Evolutionary conservation across 2,888 invertebrate species (phyloP).

Genomic region (Diarsia mendica): DNA sequence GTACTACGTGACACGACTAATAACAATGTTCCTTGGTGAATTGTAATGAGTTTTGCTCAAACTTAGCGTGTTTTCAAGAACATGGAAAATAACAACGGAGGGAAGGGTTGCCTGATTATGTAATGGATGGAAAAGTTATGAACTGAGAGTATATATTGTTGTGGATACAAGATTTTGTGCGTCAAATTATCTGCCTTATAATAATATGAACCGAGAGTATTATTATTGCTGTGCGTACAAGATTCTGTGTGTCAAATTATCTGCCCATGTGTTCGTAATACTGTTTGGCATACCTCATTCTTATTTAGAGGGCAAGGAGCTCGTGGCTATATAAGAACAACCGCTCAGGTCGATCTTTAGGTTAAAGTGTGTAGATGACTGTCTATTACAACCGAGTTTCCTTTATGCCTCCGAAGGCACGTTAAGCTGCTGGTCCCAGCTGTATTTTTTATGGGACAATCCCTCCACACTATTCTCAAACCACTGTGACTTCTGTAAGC

Average conservation of each 20-base stretch:
- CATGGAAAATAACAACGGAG: constrained; percentile 28
- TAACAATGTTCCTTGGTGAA: constrained; percentile 39
- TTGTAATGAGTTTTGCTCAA: constrained; percentile 48
- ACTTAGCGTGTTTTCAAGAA: constrained; percentile 38
- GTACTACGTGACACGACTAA: constrained; percentile 30
- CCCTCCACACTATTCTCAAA: no score
- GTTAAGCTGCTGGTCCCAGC: no score
- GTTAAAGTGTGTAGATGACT: no score
- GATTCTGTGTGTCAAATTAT: background rate
- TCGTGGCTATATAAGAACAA: no score
- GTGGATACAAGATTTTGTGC: background rate
- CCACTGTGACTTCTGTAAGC: no score
- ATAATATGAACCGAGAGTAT: no score
- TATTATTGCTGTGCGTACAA: background rate
- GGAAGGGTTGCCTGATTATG: constrained; percentile 3
- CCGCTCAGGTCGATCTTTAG: no score
- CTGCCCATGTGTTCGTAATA: background rate
- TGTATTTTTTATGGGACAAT: no score
- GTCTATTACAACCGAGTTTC: no score
- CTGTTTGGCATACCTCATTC: background rate
- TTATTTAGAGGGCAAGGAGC: background rate
- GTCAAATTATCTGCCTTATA: background rate
- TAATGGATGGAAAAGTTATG: constrained; percentile 17
- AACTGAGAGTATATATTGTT: background rate
- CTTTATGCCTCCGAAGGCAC: no score